Percentiles rank a stretch among this genome's conserved stretches.
Evolutionary conservation across 2,888 invertebrate genomes (phyloP).

Genomic region (Nephrocerus scutellatus): DNA sequence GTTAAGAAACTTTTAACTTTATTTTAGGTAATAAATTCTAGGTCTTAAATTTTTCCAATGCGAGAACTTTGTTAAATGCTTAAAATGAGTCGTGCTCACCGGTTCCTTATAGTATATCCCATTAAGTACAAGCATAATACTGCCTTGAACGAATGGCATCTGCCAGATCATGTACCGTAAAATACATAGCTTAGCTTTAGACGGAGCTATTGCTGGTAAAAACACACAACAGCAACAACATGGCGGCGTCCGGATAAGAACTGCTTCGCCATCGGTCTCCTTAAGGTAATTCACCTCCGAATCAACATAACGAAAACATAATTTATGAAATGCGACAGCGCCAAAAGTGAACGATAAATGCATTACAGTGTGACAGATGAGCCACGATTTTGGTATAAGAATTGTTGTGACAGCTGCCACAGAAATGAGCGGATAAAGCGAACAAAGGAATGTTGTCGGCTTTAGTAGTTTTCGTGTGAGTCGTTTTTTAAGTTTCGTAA

Average conservation of each 20-base stretch:
- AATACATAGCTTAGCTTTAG: constrained; percentile 33
- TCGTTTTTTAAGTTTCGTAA: constrained; percentile 28
- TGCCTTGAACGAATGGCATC: constrained; percentile 41
- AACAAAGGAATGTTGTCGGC: constrained; percentile 34
- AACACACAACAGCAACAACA: constrained; percentile 41
- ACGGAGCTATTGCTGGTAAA: constrained; percentile 34
- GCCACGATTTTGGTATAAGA: constrained; percentile 39
- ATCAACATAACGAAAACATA: constrained; percentile 45
- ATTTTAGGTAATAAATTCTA: too few species aligned
- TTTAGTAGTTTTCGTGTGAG: constrained; percentile 27
- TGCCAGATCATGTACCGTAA: constrained; percentile 42
- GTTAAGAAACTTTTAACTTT: too few species aligned
- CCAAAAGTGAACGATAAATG: constrained; percentile 42
- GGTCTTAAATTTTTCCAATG: too few species aligned
- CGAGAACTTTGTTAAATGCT: too few species aligned
- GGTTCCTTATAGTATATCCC: constrained; percentile 34
- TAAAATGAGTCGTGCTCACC: constrained; percentile 26
- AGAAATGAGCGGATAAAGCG: constrained; percentile 40
- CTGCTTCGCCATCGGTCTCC: constrained; percentile 42
- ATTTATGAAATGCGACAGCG: constrained; percentile 34
- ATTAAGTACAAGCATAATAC: constrained; percentile 41
- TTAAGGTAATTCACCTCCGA: constrained; percentile 45
- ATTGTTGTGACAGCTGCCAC: constrained; percentile 38
- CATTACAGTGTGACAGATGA: constrained; percentile 44
- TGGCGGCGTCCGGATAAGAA: constrained; percentile 37